Base-by-base conservation (phyloP, 2,888 invertebrate genomes). In the Auanema sp. region DNA sequence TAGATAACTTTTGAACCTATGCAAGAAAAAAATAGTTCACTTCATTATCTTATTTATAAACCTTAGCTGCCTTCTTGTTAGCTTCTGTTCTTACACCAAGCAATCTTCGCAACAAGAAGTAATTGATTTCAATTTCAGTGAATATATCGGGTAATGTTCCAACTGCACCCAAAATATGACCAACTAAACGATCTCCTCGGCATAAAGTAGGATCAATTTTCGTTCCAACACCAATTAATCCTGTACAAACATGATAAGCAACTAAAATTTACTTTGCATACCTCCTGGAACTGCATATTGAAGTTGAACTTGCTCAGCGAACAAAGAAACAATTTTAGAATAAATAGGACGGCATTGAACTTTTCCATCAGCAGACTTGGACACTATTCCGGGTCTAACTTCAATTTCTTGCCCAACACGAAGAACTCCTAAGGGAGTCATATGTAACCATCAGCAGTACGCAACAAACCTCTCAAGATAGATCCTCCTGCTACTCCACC, bases 401-500 rank as follows among this genome's bases (percentile, higher is more conserved):
- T 99, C 98, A 72, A 98, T 97, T 87, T 98, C 96, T 89, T 97
- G 96, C 49, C 97, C 97, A 71, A 99, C 93, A 86, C 88, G 79
- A 3, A 83, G 72, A 63, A 83, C 83, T 50, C 83, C 80, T 79
- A 33, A n/a, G 12, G 8, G 11, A 52, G 24, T 5, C 6, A 0
- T 21, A 21, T 1, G 4, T 8, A 52, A 52, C 6, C 24, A 21
- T n/a, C 18, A 18, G 24, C 8, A 23, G 4, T 23, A 16, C 8
- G n/a, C 16, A 52, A 21, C 50, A n/a, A 23, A 63, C 98, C 98
- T 83, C 92, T 90, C 43, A 98, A 87, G 81, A 98, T 95, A 84
- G 96, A 96, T 49, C 98, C 98, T 72, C 98, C 98, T 62, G 98
- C 98, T 25, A 99, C 98, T 25, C 98, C 98, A 44, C 98, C 98